Evolutionary conservation across 2,113 vertebrate genomes (phyloP), one percentile per base, ranked within the genome.

Genomic region (Nannospalax galili): DNA sequence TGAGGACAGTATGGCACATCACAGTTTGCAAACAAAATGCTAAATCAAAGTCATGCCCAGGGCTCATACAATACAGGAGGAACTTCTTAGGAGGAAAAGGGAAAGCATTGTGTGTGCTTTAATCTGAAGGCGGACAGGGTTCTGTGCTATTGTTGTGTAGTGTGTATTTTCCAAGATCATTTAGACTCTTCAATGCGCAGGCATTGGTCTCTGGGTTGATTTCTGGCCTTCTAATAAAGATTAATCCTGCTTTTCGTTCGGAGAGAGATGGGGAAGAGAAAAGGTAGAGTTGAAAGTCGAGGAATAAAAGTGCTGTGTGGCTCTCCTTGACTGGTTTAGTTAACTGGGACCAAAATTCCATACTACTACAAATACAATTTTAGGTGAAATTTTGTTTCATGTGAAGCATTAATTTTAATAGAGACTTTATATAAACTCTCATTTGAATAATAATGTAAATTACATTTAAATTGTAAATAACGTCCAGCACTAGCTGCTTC

Each of bases 391-490:
- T 96, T 97, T 96, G 58, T 93, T 96, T 95, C 93, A 84, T 80
- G 92, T 42, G 93, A 95, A 98, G 32, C 92, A 97, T 98, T 98
- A 95, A 98, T 98, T 98, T 98, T 97, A 98, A 97, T 98, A 89
- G 97, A 96, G 95, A 80, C 30, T 98, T 98, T 96, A 96, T 97
- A 98, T 98, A 97, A 97, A 96, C 95, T 92, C 91, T 97, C 84
- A 93, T 97, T 98, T 96, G 96, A 98, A 98, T 98, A 98, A 98
- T 98, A 98, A 98, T 98, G 69, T 97, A 97, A 98, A 97, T 98
- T 84, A 98, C 98, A 98, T 98, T 98, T 98, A 97, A 98, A 98
- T 98, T 98, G 97, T 98, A 98, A 98, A 98, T 98, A 98, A 89
- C 97, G 98, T 98, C 98, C 98, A 98, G 97, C 98, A 98, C 98